These are phyloP conservation scores for Dryas iulia DNA, from an alignment of 1,140 invertebrate species.

Conservation along the genomic window DNA sequence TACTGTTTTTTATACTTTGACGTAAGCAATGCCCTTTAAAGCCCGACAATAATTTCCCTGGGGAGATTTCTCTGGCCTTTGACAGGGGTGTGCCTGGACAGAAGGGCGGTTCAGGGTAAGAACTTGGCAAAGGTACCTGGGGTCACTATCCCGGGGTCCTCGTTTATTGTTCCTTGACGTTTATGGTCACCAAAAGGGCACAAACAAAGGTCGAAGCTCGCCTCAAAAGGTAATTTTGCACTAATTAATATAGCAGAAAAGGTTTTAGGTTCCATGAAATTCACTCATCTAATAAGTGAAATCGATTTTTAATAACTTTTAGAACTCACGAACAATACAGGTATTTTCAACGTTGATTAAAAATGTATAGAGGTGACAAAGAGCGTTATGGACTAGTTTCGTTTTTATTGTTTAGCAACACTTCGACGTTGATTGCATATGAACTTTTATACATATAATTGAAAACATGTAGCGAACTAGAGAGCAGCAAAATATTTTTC, in stretches of 20 bases:
- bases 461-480: no score
- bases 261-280: constrained; percentile 27
- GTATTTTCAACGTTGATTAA: constrained; percentile 18
- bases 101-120: constrained; percentile 58
- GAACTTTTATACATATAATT: no score
- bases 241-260: constrained; percentile 61
- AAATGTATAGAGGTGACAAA: constrained; percentile 14
- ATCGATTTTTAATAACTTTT: constrained; percentile 34
- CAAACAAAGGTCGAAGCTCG: constrained; percentile 56
- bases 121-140: constrained; percentile 61
- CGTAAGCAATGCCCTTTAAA: constrained; percentile 77
- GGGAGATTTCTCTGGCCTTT: constrained; percentile 69
- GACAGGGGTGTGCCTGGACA: constrained; percentile 70
- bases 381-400: constrained; percentile 1
- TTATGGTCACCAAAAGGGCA: constrained; percentile 76
- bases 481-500: no score
- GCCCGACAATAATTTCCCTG: constrained; percentile 77
- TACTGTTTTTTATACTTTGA: constrained; percentile 68
- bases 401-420: constrained; percentile 11
- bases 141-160: constrained; percentile 55
- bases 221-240: constrained; percentile 51
- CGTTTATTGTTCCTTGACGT: constrained; percentile 73
- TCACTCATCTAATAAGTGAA: constrained; percentile 43
- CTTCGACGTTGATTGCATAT: background rate
- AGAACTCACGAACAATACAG: constrained; percentile 6